Conservation (phyloP, 2,113 vertebrate species). For the Astatotilapia flaviijosephi region DNA sequence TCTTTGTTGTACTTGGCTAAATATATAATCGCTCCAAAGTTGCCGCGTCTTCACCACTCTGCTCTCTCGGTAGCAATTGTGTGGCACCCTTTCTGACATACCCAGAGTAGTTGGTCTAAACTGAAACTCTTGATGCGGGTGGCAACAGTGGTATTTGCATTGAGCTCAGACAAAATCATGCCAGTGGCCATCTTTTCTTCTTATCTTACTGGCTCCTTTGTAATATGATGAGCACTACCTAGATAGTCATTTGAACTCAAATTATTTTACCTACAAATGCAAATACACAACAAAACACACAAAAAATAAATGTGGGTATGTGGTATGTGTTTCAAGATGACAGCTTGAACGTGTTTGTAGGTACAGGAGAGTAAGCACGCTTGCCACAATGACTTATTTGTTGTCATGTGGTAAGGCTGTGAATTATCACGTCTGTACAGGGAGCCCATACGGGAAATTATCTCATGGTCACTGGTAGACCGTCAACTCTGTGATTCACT, state of each 20-base stretch:
- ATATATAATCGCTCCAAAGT: not conserved
- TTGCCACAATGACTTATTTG: not conserved
- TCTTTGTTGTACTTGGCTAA: not conserved
- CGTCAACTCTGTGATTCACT: not conserved
- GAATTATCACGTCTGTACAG: not conserved
- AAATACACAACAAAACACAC: not conserved
- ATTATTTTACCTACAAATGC: not conserved
- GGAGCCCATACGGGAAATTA: constrained; percentile 3
- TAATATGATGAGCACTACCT: not conserved
- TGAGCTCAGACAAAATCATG: not conserved
- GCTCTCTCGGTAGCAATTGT: not conserved
- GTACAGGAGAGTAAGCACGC: not conserved
- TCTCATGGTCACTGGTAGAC: not conserved
- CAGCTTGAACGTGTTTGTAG: not conserved
- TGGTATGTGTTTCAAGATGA: not conserved
- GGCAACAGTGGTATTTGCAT: not conserved
- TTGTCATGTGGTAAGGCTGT: not conserved
- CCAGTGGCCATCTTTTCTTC: not conserved
- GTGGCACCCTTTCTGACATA: not conserved
- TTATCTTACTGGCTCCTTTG: not conserved
- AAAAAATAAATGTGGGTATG: not conserved
- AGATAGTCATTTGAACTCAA: not conserved
- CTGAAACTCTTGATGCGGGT: not conserved
- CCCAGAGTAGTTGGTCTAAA: not conserved
- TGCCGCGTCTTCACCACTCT: not conserved